Evolutionary conservation across 1,140 invertebrate species (phyloP).

Genomic region (Drosophila persimilis): DNA sequence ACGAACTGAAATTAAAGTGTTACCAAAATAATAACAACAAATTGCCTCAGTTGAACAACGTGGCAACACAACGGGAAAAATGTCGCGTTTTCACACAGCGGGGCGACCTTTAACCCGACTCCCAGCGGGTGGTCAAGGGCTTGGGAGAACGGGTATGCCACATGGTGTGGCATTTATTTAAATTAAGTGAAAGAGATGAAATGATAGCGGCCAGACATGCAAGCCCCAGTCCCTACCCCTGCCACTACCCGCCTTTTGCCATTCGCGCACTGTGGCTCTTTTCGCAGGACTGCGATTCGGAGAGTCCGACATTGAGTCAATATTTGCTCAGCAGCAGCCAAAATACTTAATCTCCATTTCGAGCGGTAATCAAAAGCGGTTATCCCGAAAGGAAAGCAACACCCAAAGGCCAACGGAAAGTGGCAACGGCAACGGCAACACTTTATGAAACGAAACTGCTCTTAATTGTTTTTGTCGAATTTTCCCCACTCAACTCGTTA

Average conservation of each 20-base stretch:
- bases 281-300: too few species aligned
- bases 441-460: conserved; percentile 25
- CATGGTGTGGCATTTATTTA: conserved; percentile 72
- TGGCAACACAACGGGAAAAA: conserved; percentile 38
- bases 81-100: conserved; percentile 69
- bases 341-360: conserved; percentile 1
- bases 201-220: conserved; percentile 69
- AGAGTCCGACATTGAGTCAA: conserved; percentile 14
- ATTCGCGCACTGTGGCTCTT: too few species aligned
- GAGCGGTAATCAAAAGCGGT: conserved; percentile 24
- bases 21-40: conserved; percentile 80
- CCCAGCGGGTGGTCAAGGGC: conserved; percentile 36
- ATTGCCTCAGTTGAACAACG: conserved; percentile 57
- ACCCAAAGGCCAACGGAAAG: too few species aligned
- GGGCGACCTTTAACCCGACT: conserved; percentile 41
- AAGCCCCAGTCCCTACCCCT: background rate
- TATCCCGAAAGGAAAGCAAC: background rate
- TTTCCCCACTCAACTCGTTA: conserved; percentile 25
- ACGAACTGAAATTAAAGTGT: conserved; percentile 72
- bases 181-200: conserved; percentile 55
- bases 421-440: background rate
- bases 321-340: conserved; percentile 13
- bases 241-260: too few species aligned
- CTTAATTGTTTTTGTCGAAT: conserved; percentile 26
- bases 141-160: conserved; percentile 33